Evolutionary conservation across 2,113 vertebrate genomes (phyloP), one percentile per base, ranked within the genome.

Genomic region (cattle (Bos taurus)): DNA sequence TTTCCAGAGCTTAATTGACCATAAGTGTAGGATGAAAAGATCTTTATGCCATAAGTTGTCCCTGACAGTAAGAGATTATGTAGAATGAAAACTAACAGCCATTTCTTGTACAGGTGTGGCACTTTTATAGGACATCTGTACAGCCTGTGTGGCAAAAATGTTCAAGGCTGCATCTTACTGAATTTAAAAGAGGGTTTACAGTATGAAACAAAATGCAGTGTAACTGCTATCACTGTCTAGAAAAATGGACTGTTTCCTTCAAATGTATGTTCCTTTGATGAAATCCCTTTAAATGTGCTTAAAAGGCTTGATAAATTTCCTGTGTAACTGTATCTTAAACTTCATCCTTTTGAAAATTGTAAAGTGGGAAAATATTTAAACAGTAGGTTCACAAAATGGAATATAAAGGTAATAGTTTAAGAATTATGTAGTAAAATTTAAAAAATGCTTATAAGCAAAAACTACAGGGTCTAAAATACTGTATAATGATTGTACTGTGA

Each of bases 391-490:
- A 25, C 52, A 86, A 82, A 85, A 36, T 83, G 6, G 67, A 78
- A 92, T 82, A 81, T 87, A 94, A 60, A 89, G 30, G n/a, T 78
- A 56, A 86, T n/a, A 25, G 56, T 74, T 93, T 64, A 78, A 90
- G 14, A 85, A 78, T 82, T 57, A 64, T 15, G 2, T 94, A 92
- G 26, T 92, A 90, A 87, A 95, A 52, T 93, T 17, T 23, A 1
- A 48, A 95, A 88, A 64, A 81, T 88, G 21, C 26, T 64, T 94
- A 21, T 25, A 91, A 86, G 36, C 60, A 54, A 94, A 97, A 97
- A 43, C 6, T 43, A 1, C 33, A 93, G 25, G 8, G 23, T 94
- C 85, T 90, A 50, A 94, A 91, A 81, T 89, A 87, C 33, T 90
- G 2, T 83, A 60, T 25, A 85, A 17, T 85, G 40, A 48, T 81